Evolutionary conservation across 64 coral and sea anemone genomes (phyloP).

Genomic region (Trachythela sp.): DNA sequence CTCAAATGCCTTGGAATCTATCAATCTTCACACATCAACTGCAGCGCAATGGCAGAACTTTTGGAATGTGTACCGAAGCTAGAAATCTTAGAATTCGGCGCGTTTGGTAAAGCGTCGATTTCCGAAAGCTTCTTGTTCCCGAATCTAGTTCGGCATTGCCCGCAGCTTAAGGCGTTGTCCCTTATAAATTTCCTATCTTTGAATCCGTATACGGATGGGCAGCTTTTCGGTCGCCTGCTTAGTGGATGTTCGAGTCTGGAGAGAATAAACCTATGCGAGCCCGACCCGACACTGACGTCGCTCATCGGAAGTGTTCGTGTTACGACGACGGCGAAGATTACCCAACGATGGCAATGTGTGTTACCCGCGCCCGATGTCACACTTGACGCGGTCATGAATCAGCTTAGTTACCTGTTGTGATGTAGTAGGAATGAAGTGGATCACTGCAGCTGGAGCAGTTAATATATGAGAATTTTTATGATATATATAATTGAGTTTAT

Average conservation of each 20-base stretch:
- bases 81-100: conserved; percentile 88
- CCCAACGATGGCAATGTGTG: conserved; percentile 94
- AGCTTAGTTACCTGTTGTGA: background rate
- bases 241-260: conserved; percentile 53
- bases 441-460: background rate
- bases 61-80: conserved; percentile 66
- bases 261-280: conserved; percentile 89
- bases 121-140: conserved; percentile 95
- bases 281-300: conserved; percentile 68
- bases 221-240: conserved; percentile 61
- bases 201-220: conserved; percentile 66
- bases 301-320: conserved; percentile 59
- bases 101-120: conserved; percentile 93
- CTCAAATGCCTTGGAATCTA: conserved; percentile 93
- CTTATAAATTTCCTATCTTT: conserved; percentile 91
- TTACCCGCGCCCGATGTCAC: conserved; percentile 78
- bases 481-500: background rate
- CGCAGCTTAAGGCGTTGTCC: conserved; percentile 61
- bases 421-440: background rate
- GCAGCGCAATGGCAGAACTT: conserved; percentile 81
- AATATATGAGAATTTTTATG: background rate
- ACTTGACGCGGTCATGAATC: conserved; percentile 65
- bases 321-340: conserved; percentile 57
- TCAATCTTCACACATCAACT: conserved; percentile 89
- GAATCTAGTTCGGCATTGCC: conserved; percentile 77